Conservation (phyloP, 1,140 invertebrate genomes). For the Camponotus floridanus region DNA sequence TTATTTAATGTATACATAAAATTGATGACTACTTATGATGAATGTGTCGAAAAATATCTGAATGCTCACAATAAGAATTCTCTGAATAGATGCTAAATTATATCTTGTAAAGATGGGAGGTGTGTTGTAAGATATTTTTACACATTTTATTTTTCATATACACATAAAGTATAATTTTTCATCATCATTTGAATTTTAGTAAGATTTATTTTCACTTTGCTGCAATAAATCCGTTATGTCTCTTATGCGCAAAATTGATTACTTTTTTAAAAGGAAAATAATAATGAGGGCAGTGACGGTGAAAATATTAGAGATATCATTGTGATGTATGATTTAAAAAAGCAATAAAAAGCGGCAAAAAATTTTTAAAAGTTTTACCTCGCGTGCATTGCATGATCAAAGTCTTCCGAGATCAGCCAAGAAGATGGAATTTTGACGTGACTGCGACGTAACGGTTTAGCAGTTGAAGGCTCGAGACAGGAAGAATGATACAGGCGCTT, state of each 20-base stretch:
- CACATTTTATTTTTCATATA: not conserved
- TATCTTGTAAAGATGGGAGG: not conserved
- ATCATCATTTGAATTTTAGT: not conserved
- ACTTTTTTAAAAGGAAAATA: not conserved
- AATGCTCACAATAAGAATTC: not conserved
- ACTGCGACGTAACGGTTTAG: constrained; percentile 30
- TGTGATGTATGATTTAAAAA: not conserved
- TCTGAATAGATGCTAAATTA: not conserved
- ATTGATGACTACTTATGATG: not conserved
- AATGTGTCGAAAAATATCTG: not conserved
- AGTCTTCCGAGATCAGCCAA: constrained; percentile 35
- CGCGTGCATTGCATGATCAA: constrained; percentile 20
- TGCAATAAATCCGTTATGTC: not conserved
- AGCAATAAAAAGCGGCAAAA: constrained; percentile 13
- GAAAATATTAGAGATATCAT: not conserved
- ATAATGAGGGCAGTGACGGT: not conserved
- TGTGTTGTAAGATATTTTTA: not conserved
- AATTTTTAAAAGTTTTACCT: constrained; percentile 22
- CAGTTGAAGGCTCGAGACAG: not conserved
- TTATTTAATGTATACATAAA: not conserved
- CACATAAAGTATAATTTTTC: not conserved
- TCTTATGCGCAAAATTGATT: not conserved
- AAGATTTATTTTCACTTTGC: not conserved
- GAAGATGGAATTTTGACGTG: constrained; percentile 43
- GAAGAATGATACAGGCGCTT: constrained; percentile 29